phyloP scores from a whole-genome alignment of 2,888 invertebrate genomes.

The Fabriciana adippe region DNA sequence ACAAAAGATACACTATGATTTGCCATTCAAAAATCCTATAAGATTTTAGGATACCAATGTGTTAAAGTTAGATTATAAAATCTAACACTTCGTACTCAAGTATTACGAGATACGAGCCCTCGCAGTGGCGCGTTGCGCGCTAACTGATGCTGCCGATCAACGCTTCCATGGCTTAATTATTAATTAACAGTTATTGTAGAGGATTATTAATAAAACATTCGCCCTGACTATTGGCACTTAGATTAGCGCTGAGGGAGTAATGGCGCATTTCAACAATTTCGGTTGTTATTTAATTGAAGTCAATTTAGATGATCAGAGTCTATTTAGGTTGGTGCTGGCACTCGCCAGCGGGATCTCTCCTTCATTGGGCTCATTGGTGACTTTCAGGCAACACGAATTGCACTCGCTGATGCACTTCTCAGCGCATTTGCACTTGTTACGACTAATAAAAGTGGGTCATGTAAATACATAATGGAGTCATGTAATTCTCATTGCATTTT shows the following conservation, averaged over 20 bases:
- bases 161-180: slow-evolving; percentile 73
- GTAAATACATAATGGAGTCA: slow-evolving; percentile 36
- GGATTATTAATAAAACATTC: slow-evolving; percentile 81
- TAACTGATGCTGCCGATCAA: slow-evolving; percentile 64
- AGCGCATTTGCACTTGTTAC: slow-evolving; percentile 65
- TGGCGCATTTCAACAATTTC: slow-evolving; percentile 83
- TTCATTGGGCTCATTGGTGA: slow-evolving; percentile 83
- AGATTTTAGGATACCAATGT: neutral
- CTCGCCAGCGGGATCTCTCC: slow-evolving; percentile 81
- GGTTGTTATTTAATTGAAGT: slow-evolving; percentile 83
- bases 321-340: slow-evolving; percentile 82
- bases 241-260: slow-evolving; percentile 81
- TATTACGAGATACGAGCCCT: slow-evolving; percentile 41
- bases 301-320: slow-evolving; percentile 83
- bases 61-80: neutral
- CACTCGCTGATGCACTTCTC: slow-evolving; percentile 79
- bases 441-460: slow-evolving; percentile 51
- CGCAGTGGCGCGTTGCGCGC: slow-evolving; percentile 46
- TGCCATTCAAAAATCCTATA: neutral
- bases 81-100: neutral
- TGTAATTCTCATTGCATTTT: slow-evolving; percentile 8
- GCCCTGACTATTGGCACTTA: slow-evolving; percentile 82
- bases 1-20: slow-evolving; percentile 1
- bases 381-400: slow-evolving; percentile 82
- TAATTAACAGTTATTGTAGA: slow-evolving; percentile 76